Base-by-base conservation (phyloP, 2,113 vertebrate species). In the Cnemophilus loriae region DNA sequence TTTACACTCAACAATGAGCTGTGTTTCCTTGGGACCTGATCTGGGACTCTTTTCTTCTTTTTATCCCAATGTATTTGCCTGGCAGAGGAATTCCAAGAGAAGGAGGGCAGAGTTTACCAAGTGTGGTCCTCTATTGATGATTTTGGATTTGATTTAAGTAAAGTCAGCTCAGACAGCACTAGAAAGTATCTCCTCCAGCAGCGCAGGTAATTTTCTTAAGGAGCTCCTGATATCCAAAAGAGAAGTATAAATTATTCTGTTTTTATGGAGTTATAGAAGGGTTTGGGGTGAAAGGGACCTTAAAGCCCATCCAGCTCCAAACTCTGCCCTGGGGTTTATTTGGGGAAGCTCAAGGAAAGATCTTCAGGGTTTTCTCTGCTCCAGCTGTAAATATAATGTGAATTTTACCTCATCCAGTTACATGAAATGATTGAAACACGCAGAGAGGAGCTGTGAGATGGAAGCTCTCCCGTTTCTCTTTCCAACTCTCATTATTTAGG, bases 401-500 rank as follows among this genome's bases (percentile, higher is more conserved):
- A 75, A 61, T 79, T 87, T 52, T 41, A 33, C 59, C 28, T 75
- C 52, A 7, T 9, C 39, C 30, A 23, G 13, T 18, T 26, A 30
- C 60, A 41, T 0, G 1, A 47, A 89, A 44, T 7, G 6, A 57
- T 1, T 33, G 59, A 28, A 47, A 47, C 11, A 5, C 0, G 13
- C 46, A 35, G 47, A 44, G 21, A 53, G 60, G 33, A 52, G 13
- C 18, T 21, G 50, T 2, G 60, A 70, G 64, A 30, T 11, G 27
- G 6, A 70, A 44, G 9, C 21, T 35, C 87, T 56, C 27, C 44
- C 10, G 0, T 10, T 85, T 26, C 46, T 33, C 52, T 68, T 80
- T 21, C 44, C 39, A 55, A 4, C 16, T 19, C 56, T 44, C 47
- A 16, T 30, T 69, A 59, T 42, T 37, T 16, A 12, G 7, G 49